Base-by-base conservation (phyloP, 2,888 invertebrate genomes). In the Gymnocheta viridis region DNA sequence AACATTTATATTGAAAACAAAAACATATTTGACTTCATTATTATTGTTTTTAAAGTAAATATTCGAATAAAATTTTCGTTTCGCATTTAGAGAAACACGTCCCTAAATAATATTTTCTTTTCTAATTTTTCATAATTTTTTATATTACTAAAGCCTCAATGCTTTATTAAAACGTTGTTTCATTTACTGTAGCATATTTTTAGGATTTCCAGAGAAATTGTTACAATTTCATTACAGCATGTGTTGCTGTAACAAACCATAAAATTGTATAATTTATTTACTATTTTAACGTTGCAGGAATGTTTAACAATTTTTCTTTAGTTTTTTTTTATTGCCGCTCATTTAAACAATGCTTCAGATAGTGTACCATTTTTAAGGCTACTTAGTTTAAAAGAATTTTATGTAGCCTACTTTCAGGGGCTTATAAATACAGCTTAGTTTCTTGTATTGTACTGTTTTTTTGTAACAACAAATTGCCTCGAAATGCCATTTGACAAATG, bases 401-500 rank as follows among this genome's bases (percentile, higher is more conserved):
- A 41, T 77, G 54, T 74, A 69, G 84, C 84, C 84, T 82, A 85
- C 76, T 80, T 81, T 62, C n/a, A 19, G 24, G 32, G 69, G 47
- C 56, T 49, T 47, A 35, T 38, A 73, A 64, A 58, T 29, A 41
- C 32, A 51, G 22, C 9, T 17, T 35, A 0, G 17, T 17, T 32
- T 69, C 17, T 49, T 35, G n/a, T n/a, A n/a, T 24, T 32, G 27
- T 51, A 32, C 22, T 62, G 14, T 62, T 56, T 69, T 19, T 32
- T 5, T 60, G 17, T 19, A 35, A 38, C 38, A 32, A 76, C 44
- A 79, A 80, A 83, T 80, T 84, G 84, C 54, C 73, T 73, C 72
- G 67, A 67, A 84, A 77, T 78, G 27, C 56, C 73, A 81, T 73
- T 81, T 81, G 77, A 84, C 84, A 84, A 81, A 84, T 84, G 81